phyloP scores from a whole-genome alignment of 2,888 invertebrate genomes.

The Drosophila histrio region DNA sequence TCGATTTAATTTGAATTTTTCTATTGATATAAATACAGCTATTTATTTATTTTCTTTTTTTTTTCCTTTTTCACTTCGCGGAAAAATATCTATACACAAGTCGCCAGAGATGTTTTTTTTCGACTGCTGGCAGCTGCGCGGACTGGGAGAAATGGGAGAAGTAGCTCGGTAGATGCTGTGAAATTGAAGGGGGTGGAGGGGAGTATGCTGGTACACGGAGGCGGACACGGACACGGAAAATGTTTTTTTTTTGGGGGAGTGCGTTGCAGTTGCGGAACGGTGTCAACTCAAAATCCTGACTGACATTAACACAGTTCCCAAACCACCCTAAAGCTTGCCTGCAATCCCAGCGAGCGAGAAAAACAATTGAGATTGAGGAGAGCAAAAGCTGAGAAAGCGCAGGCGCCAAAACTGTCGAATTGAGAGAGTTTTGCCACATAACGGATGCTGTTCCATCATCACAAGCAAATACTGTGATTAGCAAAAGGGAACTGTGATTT shows the following conservation, averaged over 20 bases:
- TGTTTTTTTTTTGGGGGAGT: slow-evolving; percentile 29
- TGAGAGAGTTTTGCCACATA: slow-evolving; percentile 18
- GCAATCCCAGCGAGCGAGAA: slow-evolving; percentile 33
- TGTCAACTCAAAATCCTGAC: slow-evolving; percentile 75
- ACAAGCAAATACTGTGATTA: slow-evolving; percentile 18
- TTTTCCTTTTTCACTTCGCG: slow-evolving; percentile 38
- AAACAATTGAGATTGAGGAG: neutral
- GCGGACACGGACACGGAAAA: slow-evolving; percentile 11
- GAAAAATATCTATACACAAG: slow-evolving; percentile 77
- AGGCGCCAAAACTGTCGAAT: slow-evolving; percentile 38
- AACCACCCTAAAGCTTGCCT: slow-evolving; percentile 26
- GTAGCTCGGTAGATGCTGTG: slow-evolving; percentile 12
- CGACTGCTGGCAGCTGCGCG: slow-evolving; percentile 65
- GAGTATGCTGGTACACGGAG: too few species aligned
- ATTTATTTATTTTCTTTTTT: slow-evolving; percentile 7
- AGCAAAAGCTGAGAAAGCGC: too few species aligned
- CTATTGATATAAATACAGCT: slow-evolving; percentile 5
- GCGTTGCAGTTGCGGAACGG: slow-evolving; percentile 71
- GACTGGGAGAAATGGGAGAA: slow-evolving; percentile 18
- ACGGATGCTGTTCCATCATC: slow-evolving; percentile 49
- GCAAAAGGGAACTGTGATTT: neutral
- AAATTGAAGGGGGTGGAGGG: slow-evolving; percentile 6
- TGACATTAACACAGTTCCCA: slow-evolving; percentile 70
- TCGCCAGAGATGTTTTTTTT: slow-evolving; percentile 44
- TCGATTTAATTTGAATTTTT: neutral